Percentiles rank a stretch among this genome's conserved stretches.
Evolutionary conservation across 2,888 invertebrate genomes (phyloP).

Genomic region (Meliscaeva auricollis): DNA sequence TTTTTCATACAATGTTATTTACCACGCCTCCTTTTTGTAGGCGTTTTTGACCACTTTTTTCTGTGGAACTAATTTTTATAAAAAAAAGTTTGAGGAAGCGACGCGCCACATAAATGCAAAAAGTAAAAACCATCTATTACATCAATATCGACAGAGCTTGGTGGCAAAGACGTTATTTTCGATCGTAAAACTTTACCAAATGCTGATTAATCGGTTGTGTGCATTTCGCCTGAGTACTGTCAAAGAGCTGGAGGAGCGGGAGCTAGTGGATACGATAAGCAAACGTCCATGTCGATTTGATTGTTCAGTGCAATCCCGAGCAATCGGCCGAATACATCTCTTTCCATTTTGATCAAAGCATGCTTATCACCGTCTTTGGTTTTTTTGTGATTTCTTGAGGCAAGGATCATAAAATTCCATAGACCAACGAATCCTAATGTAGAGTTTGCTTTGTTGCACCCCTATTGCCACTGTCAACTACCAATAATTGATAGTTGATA

Average conservation of each 20-base stretch:
- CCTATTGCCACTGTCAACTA: no score
- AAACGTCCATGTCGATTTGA: conserved; percentile 12
- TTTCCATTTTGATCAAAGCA: conserved; percentile 4
- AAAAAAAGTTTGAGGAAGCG: conserved; percentile 11
- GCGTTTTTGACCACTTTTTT: no score
- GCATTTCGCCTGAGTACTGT: conserved; percentile 6
- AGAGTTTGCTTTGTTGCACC: no score
- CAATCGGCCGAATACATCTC: conserved; percentile 27
- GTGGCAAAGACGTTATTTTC: neutral
- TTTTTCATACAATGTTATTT: no score
- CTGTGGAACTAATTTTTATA: no score
- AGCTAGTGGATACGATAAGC: conserved; percentile 9
- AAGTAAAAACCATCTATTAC: conserved; percentile 30
- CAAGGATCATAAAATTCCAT: no score
- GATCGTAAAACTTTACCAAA: neutral
- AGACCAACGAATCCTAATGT: no score
- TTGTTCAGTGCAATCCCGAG: conserved; percentile 38
- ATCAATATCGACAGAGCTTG: neutral
- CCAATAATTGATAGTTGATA: no score
- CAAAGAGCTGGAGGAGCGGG: conserved; percentile 9
- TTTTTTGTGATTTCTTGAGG: no score
- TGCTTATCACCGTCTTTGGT: neutral
- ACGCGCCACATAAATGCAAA: conserved; percentile 13
- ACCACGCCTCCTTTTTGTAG: no score
- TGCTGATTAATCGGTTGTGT: conserved; percentile 29